Evolutionary conservation across 2,797 vertebrate species (phyloP), one percentile per base, ranked within the genome.

Genomic region (Podarcis siculus): DNA sequence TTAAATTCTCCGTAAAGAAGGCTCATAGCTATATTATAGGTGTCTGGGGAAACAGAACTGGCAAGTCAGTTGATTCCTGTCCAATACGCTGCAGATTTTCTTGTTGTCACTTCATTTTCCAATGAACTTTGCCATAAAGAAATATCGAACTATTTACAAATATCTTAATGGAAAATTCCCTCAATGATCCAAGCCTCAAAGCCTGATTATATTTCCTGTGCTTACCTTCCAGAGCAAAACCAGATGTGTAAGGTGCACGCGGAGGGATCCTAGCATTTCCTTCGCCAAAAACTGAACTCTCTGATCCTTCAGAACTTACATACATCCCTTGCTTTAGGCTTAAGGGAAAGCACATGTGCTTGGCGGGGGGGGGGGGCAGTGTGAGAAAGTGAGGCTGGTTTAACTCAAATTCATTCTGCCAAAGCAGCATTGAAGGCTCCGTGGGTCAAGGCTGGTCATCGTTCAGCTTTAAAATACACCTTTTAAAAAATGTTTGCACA

Each of bases 61-160:
- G 45, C n/a, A 2, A 83, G 86, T 87, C 73, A 92, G 89, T 25
- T 89, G 83, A 90, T 92, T 94, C 91, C 93, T 79, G 72, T 87
- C 73, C 84, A 5, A 76, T 86, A 71, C 85, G 85, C 42, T 71
- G 45, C n/a, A 35, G 25, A 85, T 72, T 82, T 76, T 85, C 83
- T 83, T 58, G 42, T 79, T 39, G 93, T 92, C 88, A 83, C 82
- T 90, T 90, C 78, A 80, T 93, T 94, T 94, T 92, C 85, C 81
- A 86, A 61, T 92, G 94, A 87, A 55, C 76, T 93, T 32, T 45
- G 8, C 80, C 17, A 67, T 90, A 91, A 80, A 67, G 92, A 94
- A 82, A 79, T 83, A 35, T 37, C 86, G 78, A 86, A 66, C 82
- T 91, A 85, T 88, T 91, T 91, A 67, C 79, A 90, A 92, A 92